Conservation (phyloP, 2,888 invertebrate species). For the Thera obeliscata region DNA sequence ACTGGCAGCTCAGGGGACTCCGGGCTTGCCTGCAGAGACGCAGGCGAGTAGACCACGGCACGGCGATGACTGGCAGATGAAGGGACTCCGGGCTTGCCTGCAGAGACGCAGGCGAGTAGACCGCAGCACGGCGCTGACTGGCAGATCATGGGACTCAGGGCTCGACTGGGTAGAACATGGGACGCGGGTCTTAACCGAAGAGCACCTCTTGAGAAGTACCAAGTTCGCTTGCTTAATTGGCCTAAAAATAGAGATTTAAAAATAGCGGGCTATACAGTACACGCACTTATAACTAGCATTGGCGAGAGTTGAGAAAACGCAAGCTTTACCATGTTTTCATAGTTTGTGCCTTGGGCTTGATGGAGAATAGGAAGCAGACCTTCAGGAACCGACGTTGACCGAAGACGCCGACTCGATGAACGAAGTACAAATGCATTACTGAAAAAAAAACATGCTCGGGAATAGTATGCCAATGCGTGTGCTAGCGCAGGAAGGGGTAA, state of each 20-base stretch:
- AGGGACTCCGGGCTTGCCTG: no score
- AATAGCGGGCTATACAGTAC: background rate
- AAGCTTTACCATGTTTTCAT: conserved; percentile 8
- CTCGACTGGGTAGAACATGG: background rate
- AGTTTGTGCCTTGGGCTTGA: background rate
- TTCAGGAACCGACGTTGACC: background rate
- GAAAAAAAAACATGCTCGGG: conserved; percentile 1
- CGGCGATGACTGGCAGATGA: no score
- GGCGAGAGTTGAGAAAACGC: background rate
- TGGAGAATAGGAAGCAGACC: background rate
- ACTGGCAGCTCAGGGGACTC: no score
- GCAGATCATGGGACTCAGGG: background rate
- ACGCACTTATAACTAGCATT: background rate
- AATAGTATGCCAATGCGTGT: background rate
- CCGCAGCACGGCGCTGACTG: no score
- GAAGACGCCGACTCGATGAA: background rate
- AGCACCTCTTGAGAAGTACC: background rate
- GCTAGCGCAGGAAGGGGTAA: background rate
- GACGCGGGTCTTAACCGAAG: background rate
- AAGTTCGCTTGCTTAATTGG: background rate
- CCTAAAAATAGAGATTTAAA: conserved; percentile 5
- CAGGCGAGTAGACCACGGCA: no score
- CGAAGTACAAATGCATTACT: background rate
- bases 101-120: no score
- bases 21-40: no score